These are phyloP conservation scores for Tokudaia muenninki DNA, from an alignment of 2,797 vertebrate species.

Conservation along the genomic window DNA sequence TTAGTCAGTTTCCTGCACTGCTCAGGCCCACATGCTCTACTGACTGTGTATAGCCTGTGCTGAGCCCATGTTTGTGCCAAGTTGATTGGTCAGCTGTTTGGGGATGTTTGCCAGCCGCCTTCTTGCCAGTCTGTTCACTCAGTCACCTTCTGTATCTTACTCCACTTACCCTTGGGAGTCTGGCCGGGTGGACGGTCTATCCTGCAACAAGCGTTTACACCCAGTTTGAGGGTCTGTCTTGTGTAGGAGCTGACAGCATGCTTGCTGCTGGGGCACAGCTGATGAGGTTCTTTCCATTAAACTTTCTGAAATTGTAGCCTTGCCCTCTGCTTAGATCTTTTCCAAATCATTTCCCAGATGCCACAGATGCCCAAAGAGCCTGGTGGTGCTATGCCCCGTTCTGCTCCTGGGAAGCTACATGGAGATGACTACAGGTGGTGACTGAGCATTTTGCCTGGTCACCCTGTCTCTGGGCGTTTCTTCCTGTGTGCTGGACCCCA, in stretches of 20 bases:
- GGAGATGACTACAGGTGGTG: neutral
- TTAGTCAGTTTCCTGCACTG: neutral
- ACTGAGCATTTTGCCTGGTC: neutral
- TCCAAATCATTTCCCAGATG: neutral
- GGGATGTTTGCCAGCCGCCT: neutral
- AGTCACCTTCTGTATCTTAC: slow-evolving; percentile 59
- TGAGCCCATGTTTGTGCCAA: neutral
- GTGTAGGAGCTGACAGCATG: slow-evolving; percentile 30
- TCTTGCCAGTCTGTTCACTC: neutral
- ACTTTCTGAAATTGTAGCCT: neutral
- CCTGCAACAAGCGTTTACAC: slow-evolving; percentile 63
- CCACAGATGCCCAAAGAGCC: neutral
- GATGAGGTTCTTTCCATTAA: neutral
- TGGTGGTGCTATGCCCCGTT: too few relatives aligned
- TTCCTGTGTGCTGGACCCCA: neutral
- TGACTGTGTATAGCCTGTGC: neutral
- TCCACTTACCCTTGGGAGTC: slow-evolving; percentile 60
- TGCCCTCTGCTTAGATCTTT: neutral
- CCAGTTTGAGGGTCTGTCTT: slow-evolving; percentile 50
- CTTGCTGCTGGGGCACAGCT: neutral
- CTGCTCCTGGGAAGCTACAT: neutral
- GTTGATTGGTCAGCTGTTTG: slow-evolving; percentile 25
- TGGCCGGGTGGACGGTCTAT: slow-evolving; percentile 39
- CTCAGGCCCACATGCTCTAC: neutral
- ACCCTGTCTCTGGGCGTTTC: neutral